These are phyloP conservation scores for Triplophysa tibetana DNA, from an alignment of 2,113 vertebrate genomes.

Conservation along the genomic window DNA sequence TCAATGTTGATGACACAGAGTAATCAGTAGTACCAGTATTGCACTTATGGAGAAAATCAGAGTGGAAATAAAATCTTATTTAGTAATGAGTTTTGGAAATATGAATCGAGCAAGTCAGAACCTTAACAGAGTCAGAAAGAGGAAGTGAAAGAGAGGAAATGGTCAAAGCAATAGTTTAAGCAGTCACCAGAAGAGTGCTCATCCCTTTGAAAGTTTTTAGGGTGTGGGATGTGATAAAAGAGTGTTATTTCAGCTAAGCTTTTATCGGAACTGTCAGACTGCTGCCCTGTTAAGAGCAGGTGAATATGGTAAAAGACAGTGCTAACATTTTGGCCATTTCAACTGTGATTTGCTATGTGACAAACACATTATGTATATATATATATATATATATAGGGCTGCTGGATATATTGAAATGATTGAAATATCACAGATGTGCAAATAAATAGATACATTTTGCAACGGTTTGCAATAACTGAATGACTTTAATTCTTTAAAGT, in stretches of 20 bases:
- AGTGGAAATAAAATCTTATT: not conserved
- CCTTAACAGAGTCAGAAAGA: not conserved
- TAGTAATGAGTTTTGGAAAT: not conserved
- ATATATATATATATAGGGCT: no score
- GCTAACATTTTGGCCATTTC: not conserved
- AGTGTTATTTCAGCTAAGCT: constrained; percentile 58
- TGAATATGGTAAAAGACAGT: not conserved
- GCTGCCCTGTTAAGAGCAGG: not conserved
- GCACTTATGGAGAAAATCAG: not conserved
- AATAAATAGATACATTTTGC: no score
- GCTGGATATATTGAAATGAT: no score
- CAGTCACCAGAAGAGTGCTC: not conserved
- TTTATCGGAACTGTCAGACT: constrained; percentile 62
- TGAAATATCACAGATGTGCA: no score
- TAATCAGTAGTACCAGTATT: no score
- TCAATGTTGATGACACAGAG: not conserved
- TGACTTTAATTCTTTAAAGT: no score
- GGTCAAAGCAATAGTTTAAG: not conserved
- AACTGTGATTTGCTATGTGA: not conserved
- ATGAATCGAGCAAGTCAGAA: no score
- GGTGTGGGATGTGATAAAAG: constrained; percentile 65
- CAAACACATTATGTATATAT: not conserved
- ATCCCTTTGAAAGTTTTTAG: not conserved
- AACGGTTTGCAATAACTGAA: no score
- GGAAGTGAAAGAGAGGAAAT: not conserved